Evolutionary conservation across 2,888 invertebrate genomes (phyloP).

Genomic region (Matsumyia berberina): DNA sequence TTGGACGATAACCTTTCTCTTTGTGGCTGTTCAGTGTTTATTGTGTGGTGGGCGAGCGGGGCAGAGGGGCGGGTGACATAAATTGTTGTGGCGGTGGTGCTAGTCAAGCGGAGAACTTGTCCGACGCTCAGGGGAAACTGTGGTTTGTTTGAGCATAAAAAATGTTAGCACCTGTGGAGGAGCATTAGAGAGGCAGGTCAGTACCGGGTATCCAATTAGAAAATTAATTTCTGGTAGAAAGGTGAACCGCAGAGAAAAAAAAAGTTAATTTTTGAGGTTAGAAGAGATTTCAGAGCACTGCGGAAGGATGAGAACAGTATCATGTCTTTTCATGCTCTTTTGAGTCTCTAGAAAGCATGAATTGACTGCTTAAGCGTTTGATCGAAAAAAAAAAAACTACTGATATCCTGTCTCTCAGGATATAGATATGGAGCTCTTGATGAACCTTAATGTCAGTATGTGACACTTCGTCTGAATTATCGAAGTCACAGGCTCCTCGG

Average conservation of each 20-base stretch:
- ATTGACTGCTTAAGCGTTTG: no score
- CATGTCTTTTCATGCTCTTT: no score
- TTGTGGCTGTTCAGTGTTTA: constrained; percentile 35
- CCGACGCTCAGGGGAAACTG: constrained; percentile 19
- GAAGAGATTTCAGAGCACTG: no score
- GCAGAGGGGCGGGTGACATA: not conserved
- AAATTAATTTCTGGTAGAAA: not conserved
- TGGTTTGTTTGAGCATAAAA: constrained; percentile 21
- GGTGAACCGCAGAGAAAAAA: not conserved
- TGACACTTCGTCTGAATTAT: no score
- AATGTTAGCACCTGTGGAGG: constrained; percentile 16
- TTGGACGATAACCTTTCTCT: constrained; percentile 68
- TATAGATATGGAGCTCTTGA: no score
- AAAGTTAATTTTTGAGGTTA: no score
- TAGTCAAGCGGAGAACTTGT: constrained; percentile 28
- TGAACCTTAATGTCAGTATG: no score
- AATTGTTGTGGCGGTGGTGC: constrained; percentile 25
- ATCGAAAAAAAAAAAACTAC: no score
- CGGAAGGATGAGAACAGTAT: no score
- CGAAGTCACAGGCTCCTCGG: no score
- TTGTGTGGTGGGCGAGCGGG: not conserved
- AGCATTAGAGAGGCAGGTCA: not conserved
- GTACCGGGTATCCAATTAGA: not conserved
- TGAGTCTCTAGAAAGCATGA: no score
- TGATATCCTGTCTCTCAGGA: no score